These are phyloP conservation scores for Orientallactaga sibirica DNA, from an alignment of 2,797 vertebrate genomes.

Conservation along the genomic window DNA sequence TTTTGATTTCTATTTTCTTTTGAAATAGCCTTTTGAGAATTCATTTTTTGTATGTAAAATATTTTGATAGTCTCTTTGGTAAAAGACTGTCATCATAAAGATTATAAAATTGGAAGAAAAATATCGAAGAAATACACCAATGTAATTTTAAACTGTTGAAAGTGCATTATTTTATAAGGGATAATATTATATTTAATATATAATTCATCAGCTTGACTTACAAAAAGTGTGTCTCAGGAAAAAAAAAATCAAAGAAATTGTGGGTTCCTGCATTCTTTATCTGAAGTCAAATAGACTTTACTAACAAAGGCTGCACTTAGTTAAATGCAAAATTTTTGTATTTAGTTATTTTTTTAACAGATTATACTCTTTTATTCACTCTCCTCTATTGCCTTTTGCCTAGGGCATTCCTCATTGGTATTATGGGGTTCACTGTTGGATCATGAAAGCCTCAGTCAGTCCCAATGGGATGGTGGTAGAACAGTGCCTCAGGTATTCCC, in stretches of 20 bases:
- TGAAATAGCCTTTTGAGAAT: conserved; percentile 3
- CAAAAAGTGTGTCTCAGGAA: not conserved
- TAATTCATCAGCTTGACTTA: not conserved
- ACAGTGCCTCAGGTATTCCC: too few relatives aligned
- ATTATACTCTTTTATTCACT: too few relatives aligned
- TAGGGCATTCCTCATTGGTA: too few relatives aligned
- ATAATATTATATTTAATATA: not conserved
- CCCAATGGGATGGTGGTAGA: too few relatives aligned
- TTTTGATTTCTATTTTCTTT: conserved; percentile 15
- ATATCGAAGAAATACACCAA: not conserved
- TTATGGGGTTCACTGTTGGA: too few relatives aligned
- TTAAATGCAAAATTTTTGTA: not conserved
- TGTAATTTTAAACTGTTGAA: not conserved
- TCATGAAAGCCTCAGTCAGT: too few relatives aligned
- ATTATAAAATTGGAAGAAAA: not conserved
- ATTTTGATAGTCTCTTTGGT: not conserved
- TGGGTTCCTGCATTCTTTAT: conserved; percentile 3
- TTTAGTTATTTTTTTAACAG: too few relatives aligned
- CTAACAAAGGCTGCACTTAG: not conserved
- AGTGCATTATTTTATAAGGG: not conserved
- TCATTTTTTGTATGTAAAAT: not conserved
- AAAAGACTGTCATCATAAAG: conserved; percentile 3
- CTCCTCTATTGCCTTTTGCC: too few relatives aligned
- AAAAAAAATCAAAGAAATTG: not conserved
- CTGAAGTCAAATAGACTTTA: conserved; percentile 32